These are phyloP conservation scores for Sicus ferrugineus DNA, from an alignment of 2,888 invertebrate genomes.

Conservation along the genomic window DNA sequence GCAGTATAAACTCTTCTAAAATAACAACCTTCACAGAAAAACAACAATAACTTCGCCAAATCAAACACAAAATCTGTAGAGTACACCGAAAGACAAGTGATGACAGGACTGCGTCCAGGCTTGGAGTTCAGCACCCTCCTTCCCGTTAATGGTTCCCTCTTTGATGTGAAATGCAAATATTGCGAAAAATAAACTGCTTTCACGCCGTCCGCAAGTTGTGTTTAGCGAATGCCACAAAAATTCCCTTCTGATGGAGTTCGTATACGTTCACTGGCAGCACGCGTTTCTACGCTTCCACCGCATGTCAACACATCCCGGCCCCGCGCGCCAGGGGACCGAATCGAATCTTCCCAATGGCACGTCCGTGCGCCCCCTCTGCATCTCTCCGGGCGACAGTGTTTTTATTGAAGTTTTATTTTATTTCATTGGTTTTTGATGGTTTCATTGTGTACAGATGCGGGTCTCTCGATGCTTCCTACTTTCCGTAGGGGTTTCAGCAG, in stretches of 20 bases:
- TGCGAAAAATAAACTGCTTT: slow-evolving; percentile 27
- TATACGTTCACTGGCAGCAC: slow-evolving; percentile 45
- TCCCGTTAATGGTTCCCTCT: slow-evolving; percentile 10
- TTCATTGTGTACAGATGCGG: slow-evolving; percentile 51
- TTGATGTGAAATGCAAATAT: slow-evolving; percentile 28
- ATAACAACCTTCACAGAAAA: background rate
- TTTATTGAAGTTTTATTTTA: slow-evolving; percentile 64
- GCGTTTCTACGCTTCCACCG: slow-evolving; percentile 50
- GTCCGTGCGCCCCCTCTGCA: background rate
- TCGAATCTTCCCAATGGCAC: background rate
- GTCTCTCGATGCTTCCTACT: slow-evolving; percentile 31
- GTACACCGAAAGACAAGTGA: slow-evolving; percentile 31
- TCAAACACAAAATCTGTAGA: slow-evolving; percentile 37
- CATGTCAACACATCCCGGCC: slow-evolving; percentile 49
- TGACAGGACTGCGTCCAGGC: slow-evolving; percentile 30
- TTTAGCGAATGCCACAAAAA: slow-evolving; percentile 3
- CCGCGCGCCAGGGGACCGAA: background rate
- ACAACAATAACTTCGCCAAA: slow-evolving; percentile 28
- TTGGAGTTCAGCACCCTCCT: background rate
- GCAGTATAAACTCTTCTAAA: no score
- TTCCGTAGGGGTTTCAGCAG: slow-evolving; percentile 3
- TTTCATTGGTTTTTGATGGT: slow-evolving; percentile 63
- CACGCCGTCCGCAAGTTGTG: slow-evolving; percentile 24
- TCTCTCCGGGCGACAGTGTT: slow-evolving; percentile 49
- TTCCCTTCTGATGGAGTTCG: no score